A percentile compares a stretch with the other conserved stretches of the same genome.
These are phyloP conservation scores for Trachelus stipa DNA, from an alignment of 2,888 invertebrate genomes.

Conservation along the genomic window DNA sequence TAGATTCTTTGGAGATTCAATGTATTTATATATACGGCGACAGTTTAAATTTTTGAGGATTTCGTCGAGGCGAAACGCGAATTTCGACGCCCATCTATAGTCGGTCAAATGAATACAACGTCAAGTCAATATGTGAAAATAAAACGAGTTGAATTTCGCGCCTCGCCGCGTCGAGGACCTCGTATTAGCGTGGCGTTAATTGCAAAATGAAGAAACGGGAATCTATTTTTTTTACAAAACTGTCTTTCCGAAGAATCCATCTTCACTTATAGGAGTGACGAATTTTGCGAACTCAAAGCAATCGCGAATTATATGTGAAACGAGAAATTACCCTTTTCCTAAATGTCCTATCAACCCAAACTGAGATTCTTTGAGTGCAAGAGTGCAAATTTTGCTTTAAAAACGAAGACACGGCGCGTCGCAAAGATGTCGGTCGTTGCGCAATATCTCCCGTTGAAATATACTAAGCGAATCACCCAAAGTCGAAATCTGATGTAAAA, in stretches of 20 bases:
- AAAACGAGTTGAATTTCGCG: background rate
- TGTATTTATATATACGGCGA: background rate
- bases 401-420: background rate
- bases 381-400: background rate
- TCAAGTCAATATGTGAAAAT: background rate
- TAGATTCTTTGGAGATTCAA: background rate
- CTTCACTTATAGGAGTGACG: background rate
- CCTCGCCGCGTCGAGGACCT: background rate
- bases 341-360: background rate
- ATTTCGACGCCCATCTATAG: background rate
- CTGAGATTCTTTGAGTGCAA: constrained; percentile 5
- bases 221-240: background rate
- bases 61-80: constrained; percentile 4
- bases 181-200: background rate
- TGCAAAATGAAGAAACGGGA: background rate
- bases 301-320: background rate
- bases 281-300: background rate
- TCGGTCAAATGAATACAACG: background rate
- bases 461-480: background rate
- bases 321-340: background rate
- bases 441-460: background rate
- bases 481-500: background rate
- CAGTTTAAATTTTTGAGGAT: background rate
- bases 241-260: background rate
- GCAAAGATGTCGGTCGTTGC: background rate